Base-by-base conservation (phyloP, 2,113 vertebrate genomes). In the Pseudorasbora parva region DNA sequence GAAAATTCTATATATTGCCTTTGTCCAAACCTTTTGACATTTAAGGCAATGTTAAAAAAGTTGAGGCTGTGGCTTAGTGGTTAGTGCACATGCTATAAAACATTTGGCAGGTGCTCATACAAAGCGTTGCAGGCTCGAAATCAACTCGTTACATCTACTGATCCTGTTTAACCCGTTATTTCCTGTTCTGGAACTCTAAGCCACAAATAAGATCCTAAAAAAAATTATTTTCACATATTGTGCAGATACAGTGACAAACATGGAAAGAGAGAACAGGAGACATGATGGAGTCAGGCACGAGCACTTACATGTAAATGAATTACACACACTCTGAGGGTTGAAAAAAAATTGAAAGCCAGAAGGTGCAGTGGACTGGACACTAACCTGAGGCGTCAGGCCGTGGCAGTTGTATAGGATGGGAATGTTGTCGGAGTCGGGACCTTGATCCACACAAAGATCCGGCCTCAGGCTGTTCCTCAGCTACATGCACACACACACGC, bases 361-460 rank as follows among this genome's bases (percentile, higher is more conserved):
- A 41, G 43, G 41, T 77, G 19, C 78, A 23, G 72, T 51, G 72
- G 47, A 82, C 75, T 51, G 76, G 2, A 21, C 86, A 95, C 96
- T 94, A 78, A 98, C 97, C 97, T 99, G 97, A 4, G 97, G 95
- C 0, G 96, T 96, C 96, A 97, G 95, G 69, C 97, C 97, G 0
- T 98, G 97, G 91, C 97, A 99, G 87, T 96, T 93, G 64, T 98
- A 98, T 93, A 99, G 91, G 88, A 98, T 98, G 60, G 97, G 97
- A 41, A 97, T 90, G 30, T 98, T 99, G 92, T 98, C 97, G 0
- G 95, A 94, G 85, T 97, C 96, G 4, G 97, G 97, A 49, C 97
- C 97, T 91, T 98, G 97, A 92, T 98, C 97, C 89, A 99, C 93
- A 93, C 97, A 99, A 85, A 99, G 92, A 90, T 98, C 95, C 2